A percentile compares a stretch with the other conserved stretches of the same genome.
These are phyloP conservation scores for Malthinus flaveolus DNA, from an alignment of 2,888 invertebrate species.

Conservation along the genomic window DNA sequence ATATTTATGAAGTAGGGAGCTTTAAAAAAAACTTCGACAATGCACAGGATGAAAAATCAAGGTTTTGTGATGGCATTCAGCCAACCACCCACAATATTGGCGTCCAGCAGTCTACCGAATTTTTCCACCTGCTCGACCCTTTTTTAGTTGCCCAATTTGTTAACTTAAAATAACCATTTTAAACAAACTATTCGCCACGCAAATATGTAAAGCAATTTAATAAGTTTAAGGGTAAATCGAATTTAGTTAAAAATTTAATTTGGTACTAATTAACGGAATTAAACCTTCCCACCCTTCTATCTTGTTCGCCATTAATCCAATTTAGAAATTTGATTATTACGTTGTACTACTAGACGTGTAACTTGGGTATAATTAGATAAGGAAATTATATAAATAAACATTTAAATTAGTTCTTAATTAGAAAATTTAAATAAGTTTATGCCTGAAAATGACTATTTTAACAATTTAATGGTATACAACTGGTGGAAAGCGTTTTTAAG, in stretches of 20 bases:
- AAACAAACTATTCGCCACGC: neutral
- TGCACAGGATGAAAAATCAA: neutral
- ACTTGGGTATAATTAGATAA: neutral
- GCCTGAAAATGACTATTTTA: too few species aligned
- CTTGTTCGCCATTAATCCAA: neutral
- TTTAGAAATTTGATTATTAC: neutral
- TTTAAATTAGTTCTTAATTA: too few species aligned
- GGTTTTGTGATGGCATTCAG: constrained; percentile 11
- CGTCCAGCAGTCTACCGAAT: constrained; percentile 17
- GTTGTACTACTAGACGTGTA: neutral
- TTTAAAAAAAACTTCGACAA: neutral
- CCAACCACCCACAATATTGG: constrained; percentile 17
- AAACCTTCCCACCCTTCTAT: neutral
- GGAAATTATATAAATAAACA: neutral
- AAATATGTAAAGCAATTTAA: too few species aligned
- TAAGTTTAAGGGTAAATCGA: neutral
- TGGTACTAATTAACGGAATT: neutral
- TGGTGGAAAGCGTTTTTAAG: too few species aligned
- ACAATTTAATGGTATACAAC: too few species aligned
- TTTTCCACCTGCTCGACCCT: constrained; percentile 11
- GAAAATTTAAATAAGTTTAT: too few species aligned
- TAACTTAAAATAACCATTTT: neutral
- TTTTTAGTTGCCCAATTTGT: neutral
- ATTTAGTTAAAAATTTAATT: neutral
- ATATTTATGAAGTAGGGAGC: neutral